A percentile compares a stretch with the other conserved stretches of the same genome.
phyloP scores from a whole-genome alignment of 53 echinoderm and acorn worm genomes.

The Holothuria scabra region DNA sequence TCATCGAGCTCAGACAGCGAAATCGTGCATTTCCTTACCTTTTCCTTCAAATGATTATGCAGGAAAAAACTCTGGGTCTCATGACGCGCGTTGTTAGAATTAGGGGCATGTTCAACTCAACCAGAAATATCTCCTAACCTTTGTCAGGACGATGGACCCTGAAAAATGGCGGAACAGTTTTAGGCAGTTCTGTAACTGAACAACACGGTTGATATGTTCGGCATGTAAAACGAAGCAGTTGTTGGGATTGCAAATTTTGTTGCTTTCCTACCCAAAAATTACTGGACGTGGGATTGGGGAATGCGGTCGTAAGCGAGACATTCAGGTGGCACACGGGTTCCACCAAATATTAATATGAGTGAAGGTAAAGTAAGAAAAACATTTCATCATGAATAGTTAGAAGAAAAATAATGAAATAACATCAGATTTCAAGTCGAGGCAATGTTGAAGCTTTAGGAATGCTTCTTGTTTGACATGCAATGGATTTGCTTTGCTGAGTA shows the following conservation, averaged over 20 bases:
- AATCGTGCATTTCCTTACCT: background rate
- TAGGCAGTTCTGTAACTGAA: conserved; percentile 19
- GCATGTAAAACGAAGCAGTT: background rate
- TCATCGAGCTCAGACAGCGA: no score
- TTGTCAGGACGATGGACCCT: conserved; percentile 42
- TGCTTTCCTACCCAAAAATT: conserved; percentile 22
- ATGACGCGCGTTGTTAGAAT: conserved; percentile 41
- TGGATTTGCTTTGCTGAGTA: conserved; percentile 42
- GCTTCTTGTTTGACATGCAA: conserved; percentile 37
- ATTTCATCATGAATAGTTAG: background rate
- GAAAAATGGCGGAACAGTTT: conserved; percentile 48
- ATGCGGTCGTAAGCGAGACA: background rate
- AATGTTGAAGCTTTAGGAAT: conserved; percentile 43
- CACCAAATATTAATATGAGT: background rate
- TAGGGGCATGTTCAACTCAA: conserved; percentile 25
- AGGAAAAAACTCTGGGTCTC: conserved; percentile 20
- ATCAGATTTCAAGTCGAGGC: conserved; percentile 15
- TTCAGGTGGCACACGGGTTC: background rate
- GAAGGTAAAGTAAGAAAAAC: conserved; percentile 2
- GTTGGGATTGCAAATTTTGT: conserved; percentile 6
- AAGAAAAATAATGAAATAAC: background rate
- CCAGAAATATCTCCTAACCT: conserved; percentile 38
- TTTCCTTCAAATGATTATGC: conserved; percentile 44
- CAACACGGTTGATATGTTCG: conserved; percentile 1
- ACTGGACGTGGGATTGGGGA: conserved; percentile 8